Evolutionary conservation across 2,113 vertebrate species (phyloP), one percentile per base, ranked within the genome.

Genomic region (Puffinus mauretanicus): DNA sequence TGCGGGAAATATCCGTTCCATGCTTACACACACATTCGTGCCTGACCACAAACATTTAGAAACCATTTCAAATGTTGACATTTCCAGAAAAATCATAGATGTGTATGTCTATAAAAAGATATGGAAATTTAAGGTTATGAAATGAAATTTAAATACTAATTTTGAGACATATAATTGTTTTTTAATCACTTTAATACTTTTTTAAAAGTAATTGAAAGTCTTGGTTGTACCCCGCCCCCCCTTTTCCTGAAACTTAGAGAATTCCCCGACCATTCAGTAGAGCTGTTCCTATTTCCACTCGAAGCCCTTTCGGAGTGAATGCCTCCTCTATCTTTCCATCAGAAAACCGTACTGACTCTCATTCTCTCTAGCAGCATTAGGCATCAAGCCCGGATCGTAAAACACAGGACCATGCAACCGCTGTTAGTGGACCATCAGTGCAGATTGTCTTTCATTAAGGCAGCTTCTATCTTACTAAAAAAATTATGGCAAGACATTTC

Each of bases 201-300:
- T 3, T 6, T 16, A 6, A 42, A 89, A 71, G 40, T 69, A 88
- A 44, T 25, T 61, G 14, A 80, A 90, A 88, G 5, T 46, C 32
- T 58, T 86, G 13, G 4, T 46, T 76, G 4, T 38, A 54, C 3
- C 12, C 5, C 9, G 1, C 6, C 3, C 9, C 3, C 9, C 1
- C 34, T 42, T 81, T 62, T 54, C 32, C 65, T 54, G 49, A 86
- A 72, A 89, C 55, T 51, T 73, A 16, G 26, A 18, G 2, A 54
- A 71, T 69, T 85, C 38, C 38, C 47, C 76, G 52, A 27, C 0
- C 0, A 36, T 38, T 66, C 47, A 67, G 20, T 30, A 87, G 10
- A 36, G 16, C 27, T 88, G 42, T 51, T 92, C 29, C 32, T 66
- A 4, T 46, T 83, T 83, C 57, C 40, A 36, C 47, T 16, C 1